Evolutionary conservation across 2,797 vertebrate species (phyloP).

Genomic region (Aulostomus chinensis): DNA sequence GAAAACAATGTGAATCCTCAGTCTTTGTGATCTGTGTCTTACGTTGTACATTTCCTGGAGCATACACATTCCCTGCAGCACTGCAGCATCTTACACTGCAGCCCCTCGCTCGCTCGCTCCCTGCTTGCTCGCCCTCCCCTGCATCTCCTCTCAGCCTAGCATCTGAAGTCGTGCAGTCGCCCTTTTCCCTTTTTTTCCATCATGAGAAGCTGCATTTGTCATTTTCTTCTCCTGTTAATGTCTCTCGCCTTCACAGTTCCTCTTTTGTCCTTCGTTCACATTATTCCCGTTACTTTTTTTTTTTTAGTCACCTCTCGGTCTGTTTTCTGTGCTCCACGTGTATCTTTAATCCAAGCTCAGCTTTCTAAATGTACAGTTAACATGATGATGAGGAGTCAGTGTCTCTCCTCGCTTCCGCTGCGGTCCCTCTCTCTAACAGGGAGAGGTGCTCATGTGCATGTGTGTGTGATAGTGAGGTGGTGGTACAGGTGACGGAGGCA

Average conservation of each 20-base stretch:
- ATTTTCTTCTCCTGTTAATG: constrained; percentile 7
- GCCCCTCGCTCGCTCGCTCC: constrained; percentile 44
- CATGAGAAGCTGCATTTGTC: constrained; percentile 2
- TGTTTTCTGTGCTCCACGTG: constrained; percentile 5
- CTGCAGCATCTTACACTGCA: constrained; percentile 70
- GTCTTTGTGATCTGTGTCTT: constrained; percentile 60
- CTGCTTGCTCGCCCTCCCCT: constrained; percentile 40
- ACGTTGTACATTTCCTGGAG: constrained; percentile 64
- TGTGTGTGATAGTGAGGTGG: constrained; percentile 84
- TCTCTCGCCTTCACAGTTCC: constrained; percentile 7
- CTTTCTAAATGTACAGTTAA: constrained; percentile 40
- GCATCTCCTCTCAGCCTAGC: constrained; percentile 46
- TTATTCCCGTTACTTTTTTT: constrained; percentile 26
- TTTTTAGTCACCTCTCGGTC: background rate
- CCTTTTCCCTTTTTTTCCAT: constrained; percentile 6
- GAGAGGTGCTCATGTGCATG: constrained; percentile 82
- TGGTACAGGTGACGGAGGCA: constrained; percentile 74
- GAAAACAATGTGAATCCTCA: constrained; percentile 63
- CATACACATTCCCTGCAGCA: constrained; percentile 66
- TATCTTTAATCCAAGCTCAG: constrained; percentile 17
- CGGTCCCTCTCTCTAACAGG: constrained; percentile 69
- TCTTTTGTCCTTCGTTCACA: constrained; percentile 15
- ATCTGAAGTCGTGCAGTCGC: constrained; percentile 46
- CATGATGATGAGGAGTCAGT: constrained; percentile 43
- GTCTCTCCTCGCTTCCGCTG: constrained; percentile 15